Base-by-base conservation (phyloP, 2,888 invertebrate genomes). In the Leptinotarsa peninsularis region DNA sequence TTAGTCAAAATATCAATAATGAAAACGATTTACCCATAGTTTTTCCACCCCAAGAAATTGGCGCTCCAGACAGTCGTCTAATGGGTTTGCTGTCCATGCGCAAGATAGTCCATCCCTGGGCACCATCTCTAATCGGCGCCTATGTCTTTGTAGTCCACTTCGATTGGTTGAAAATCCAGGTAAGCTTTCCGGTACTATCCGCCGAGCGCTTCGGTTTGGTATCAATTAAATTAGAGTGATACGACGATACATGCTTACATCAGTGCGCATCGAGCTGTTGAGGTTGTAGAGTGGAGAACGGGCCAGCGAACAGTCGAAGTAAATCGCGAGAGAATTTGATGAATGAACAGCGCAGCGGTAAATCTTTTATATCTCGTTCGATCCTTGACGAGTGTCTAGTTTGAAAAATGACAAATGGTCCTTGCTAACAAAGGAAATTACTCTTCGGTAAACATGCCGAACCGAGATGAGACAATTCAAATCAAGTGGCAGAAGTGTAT, bases 401-500 rank as follows among this genome's bases (percentile, higher is more conserved):
- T 52, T 23, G 54, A 4, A 63, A 5, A n/a, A 69, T 69, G 69
- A 69, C 56, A 69, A 56, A 69, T 69, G 69, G 56, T 54, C 69
- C 17, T n/a, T 14, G 14, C 21, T 27, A 68, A 68, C 17, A 54
- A 27, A 52, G 54, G 43, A 27, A 18, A 18, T n/a, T 56, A 43
- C 23, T 23, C 58, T 58, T 23, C 23, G 15, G 58, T 58, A 54
- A 56, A 14, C 43, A 54, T 72, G 60, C 72, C 66, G 66, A 82
- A 81, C 81, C 80, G 78, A 54, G 77, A 82, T 63, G 80, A 82
- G 50, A 75, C 74, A 23, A 78, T 83, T 18, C 81, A 83, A 18
- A 81, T 87, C 63, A 84, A 84, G 63, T 73, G 93, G 84, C 90
- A 91, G 84, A 94, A 94, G 89, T 90, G 94, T 82, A 85, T 92